Base-by-base conservation (phyloP, 2,888 invertebrate species). In the Ochlodes sylvanus region DNA sequence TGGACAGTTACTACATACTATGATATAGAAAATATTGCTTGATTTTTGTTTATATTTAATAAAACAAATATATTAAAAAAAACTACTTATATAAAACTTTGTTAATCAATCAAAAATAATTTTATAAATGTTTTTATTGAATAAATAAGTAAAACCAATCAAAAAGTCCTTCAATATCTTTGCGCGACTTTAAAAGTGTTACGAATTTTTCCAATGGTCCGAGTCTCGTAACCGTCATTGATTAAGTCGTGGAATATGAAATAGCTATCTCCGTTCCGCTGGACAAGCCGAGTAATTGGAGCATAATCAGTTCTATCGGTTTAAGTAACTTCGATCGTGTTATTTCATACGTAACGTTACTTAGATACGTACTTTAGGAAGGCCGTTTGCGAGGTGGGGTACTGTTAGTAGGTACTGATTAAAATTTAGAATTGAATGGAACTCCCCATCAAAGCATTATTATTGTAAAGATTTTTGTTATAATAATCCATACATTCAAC, bases 251-350 rank as follows among this genome's bases (percentile, higher is more conserved):
- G 68, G 68, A 69, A 70, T 73, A 73, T 70, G 72, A 72, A 73
- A 73, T 71, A 70, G 69, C 84, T 79, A 75, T 79, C 81, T 79
- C 72, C 85, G 87, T 80, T 76, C 80, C 82, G 85, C 79, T 83
- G 85, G 85, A 79, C 86, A 84, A 78, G 76, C 77, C 78, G 76
- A 81, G 80, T 78, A 86, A 87, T 79, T 87, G 78, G 87, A 86
- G 87, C 88, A 86, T 86, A 86, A 82, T 83, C 83, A 86, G 85
- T 84, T 73, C 71, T 74, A 74, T 71, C 72, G 70, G 68, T 68
- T 75, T 76, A 72, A 76, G 75, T 74, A 76, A 78, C 71, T 60
- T 64, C 72, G 71, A 71, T 73, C 55, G 65, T 71, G 66, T 50
- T 73, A 70, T 73, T 75, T 72, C 61, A 67, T 55, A 57, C 68